Evolutionary conservation across 2,888 invertebrate genomes (phyloP), one percentile per base, ranked within the genome.

Genomic region (Patella pellucida): DNA sequence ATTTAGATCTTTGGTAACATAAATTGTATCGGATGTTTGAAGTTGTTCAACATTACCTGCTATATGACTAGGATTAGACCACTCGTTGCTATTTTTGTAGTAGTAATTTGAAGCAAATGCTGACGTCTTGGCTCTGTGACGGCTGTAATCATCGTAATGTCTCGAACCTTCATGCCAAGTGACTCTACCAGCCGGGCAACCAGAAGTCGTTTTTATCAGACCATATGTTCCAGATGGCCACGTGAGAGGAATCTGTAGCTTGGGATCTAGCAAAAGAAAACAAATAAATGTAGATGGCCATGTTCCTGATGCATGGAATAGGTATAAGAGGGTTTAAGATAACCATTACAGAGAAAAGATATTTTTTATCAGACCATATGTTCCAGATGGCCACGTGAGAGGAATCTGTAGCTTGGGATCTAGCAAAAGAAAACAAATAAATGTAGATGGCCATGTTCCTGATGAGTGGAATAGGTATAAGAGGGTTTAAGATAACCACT

Each of bases 131-230:
- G 41, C 41, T 41, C 41, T 41, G 9, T 76, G 41, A 41, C 41
- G 41, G 41, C 41, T 79, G 19, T 79, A 79, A 1, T 76, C 74
- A 70, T 82, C 82, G 19, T 78, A 77, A 68, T 75, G 78, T n/a
- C 80, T 72, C 74, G 71, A 78, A 0, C 83, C 83, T 27, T 75
- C 73, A 14, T 52, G 16, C 83, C 83, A 83, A n/a, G 72, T 72
- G 27, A 76, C 74, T 7, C 73, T 23, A 15, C 76, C 78, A 0
- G 52, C 19, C 1, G n/a, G 79, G 23, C 79, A 79, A 0, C 79
- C 79, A 15, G 76, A 71, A 2, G 41, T 23, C 4, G 79, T 23
- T 73, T 72, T 74, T 31, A 74, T 62, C 70, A 79, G 62, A 1
- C 79, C 79, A 54, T 79, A 79, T 14, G 79, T 78, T 9, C 79